Evolutionary conservation across 2,113 vertebrate genomes (phyloP), one percentile per base, ranked within the genome.

Genomic region (Centropristis striata): DNA sequence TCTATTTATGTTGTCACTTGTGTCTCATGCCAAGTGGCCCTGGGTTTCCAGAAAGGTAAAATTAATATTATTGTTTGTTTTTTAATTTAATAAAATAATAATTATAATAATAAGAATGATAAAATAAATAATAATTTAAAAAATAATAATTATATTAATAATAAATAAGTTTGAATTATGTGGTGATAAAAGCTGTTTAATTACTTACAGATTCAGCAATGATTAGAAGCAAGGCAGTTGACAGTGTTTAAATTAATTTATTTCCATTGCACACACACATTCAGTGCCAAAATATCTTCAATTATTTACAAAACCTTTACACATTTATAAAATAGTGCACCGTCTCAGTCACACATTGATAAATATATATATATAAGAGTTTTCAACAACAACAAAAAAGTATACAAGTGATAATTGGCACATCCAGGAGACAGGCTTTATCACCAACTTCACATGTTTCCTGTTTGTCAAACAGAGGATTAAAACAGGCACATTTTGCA

Each of bases 381-480:
- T 32, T 75, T 66, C 1, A 80, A 64, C 2, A 80, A 64, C 2
- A 80, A 64, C 75, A 66, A 8, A 86, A 81, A 73, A 69, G 28
- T 85, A 75, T 71, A 86, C 54, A 83, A 23, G 79, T 83, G 42
- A 72, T 75, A 66, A 85, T 90, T 94, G 94, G 93, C 94, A 95
- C 93, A 90, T 90, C 42, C 63, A 51, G 61, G 69, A 90, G 42
- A 78, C 61, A 82, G 57, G 58, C 58, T 51, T 88, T 21, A 84
- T 84, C 47, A 41, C 23, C 57, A 67, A 71, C 57, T 69, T 71
- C 76, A 78, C 74, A 81, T 75, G 76, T 81, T 86, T 77, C 79
- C 69, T 71, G 57, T 86, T 80, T 49, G 59, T 80, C 71, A 67
- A 77, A 83, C 28, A 55, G 32, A 84, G 44, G 13, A 15, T 61